phyloP scores from a whole-genome alignment of 2,113 vertebrate genomes.

The Bubo scandiacus region DNA sequence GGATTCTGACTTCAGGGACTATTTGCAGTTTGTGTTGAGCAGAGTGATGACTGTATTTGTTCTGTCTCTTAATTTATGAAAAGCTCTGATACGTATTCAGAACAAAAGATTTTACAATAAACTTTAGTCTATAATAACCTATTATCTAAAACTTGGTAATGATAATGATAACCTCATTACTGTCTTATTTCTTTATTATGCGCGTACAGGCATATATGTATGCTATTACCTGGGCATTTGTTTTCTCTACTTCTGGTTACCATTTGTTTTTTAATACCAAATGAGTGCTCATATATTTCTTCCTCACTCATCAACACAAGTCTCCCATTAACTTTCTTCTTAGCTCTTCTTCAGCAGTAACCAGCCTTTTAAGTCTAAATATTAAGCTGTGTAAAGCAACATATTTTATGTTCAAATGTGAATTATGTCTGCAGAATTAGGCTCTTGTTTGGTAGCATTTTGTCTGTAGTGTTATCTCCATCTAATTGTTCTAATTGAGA shows the following conservation, averaged over 20 bases:
- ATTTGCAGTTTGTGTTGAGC: background rate
- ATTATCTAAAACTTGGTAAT: background rate
- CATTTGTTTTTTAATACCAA: background rate
- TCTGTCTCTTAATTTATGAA: background rate
- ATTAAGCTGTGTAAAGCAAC: background rate
- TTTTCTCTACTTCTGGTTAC: background rate
- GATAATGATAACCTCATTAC: background rate
- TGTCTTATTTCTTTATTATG: background rate
- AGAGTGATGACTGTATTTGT: background rate
- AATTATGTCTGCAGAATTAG: background rate
- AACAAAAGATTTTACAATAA: background rate
- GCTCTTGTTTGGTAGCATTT: background rate
- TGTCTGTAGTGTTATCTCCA: background rate
- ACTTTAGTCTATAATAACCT: background rate
- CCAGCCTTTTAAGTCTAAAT: background rate
- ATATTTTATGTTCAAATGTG: background rate
- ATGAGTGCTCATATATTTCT: background rate
- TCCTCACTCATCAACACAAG: background rate
- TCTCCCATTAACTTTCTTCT: background rate
- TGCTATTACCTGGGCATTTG: background rate
- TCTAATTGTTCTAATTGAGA: background rate
- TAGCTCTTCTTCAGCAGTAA: background rate
- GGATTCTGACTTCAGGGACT: background rate
- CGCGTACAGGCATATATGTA: rapidly evolving
- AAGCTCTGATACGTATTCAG: background rate